Base-by-base conservation (phyloP, 1,140 invertebrate species). In the Plutomurus gul region DNA sequence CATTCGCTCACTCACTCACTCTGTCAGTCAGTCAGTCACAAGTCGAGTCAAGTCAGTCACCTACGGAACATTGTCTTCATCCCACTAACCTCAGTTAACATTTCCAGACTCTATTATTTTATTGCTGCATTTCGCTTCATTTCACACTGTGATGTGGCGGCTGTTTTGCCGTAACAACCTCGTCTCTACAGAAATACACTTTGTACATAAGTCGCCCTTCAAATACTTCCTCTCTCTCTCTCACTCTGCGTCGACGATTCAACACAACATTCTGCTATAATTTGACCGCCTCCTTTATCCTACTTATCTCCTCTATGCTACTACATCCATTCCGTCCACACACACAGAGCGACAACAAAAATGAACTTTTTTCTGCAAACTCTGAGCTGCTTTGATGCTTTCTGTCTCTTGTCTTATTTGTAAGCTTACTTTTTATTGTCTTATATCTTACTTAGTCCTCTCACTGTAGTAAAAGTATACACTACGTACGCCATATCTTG, bases 81-180 rank as follows among this genome's bases (percentile, higher is more conserved):
- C 22, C 22, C 8, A 27, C 56, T 65, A 65, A 65, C 56, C 56
- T 65, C 56, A 65, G 56, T 65, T 33, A 33, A n/a, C 56, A 33
- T 65, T 65, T 65, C 25, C 56, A 65, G 27, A 27, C 56, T 65
- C 56, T 33, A 30, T 8, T 33, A 33, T 65, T 65, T 65, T 65
- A 65, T 65, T 65, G 56, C 27, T 43, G 27, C 56, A 30, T 36
- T 65, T 65, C 56, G 56, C 56, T 65, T 65, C 56, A 33, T 13
- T 36, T 65, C 56, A 33, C 27, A 27, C 56, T 65, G 27, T 33
- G 56, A 36, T 27, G 56, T 27, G 27, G 56, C n/a, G n/a, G n/a
- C 56, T 30, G 36, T 33, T 65, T 22, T 6, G 47, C 47, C 47
- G 7, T 22, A 18, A 51, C 47, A 51, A 10, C 47, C 10, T 22